Conservation (phyloP, 1,140 invertebrate genomes). For the Frieseomelitta varia region DNA sequence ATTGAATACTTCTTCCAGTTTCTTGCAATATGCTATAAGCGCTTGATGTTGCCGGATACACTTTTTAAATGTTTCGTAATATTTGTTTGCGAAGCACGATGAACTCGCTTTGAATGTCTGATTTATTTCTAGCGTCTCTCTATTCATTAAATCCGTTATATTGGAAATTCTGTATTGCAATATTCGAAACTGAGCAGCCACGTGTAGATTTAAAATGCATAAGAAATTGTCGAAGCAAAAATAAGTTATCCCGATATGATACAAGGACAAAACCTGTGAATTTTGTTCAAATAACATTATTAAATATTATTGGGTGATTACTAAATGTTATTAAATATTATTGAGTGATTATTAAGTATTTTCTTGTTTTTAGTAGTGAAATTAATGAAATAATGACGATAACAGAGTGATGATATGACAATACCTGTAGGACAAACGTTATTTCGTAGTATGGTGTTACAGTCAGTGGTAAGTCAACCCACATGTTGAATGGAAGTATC, state of each 20-base stretch:
- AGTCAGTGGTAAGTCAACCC: slow-evolving; percentile 43
- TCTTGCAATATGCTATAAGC: slow-evolving; percentile 47
- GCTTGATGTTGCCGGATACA: slow-evolving; percentile 47
- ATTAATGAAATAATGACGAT: no score
- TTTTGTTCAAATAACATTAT: not conserved
- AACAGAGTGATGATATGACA: no score
- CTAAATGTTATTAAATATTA: no score
- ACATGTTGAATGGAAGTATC: slow-evolving; percentile 60
- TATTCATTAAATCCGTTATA: no score
- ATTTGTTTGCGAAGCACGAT: not conserved
- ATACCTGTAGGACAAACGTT: slow-evolving; percentile 54
- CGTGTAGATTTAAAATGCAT: slow-evolving; percentile 62
- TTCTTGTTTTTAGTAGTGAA: no score
- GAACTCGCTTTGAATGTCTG: no score
- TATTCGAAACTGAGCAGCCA: slow-evolving; percentile 64
- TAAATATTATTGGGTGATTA: no score
- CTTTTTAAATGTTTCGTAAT: not conserved
- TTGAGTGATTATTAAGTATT: no score
- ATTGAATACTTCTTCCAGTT: slow-evolving; percentile 49
- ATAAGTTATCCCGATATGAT: slow-evolving; percentile 54
- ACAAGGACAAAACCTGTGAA: not conserved
- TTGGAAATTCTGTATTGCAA: slow-evolving; percentile 34
- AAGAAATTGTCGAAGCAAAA: slow-evolving; percentile 67
- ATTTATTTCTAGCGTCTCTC: no score
- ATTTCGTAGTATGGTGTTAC: slow-evolving; percentile 62